These are phyloP conservation scores for Plebejus melissa DNA, from an alignment of 2,888 invertebrate species.

Conservation along the genomic window DNA sequence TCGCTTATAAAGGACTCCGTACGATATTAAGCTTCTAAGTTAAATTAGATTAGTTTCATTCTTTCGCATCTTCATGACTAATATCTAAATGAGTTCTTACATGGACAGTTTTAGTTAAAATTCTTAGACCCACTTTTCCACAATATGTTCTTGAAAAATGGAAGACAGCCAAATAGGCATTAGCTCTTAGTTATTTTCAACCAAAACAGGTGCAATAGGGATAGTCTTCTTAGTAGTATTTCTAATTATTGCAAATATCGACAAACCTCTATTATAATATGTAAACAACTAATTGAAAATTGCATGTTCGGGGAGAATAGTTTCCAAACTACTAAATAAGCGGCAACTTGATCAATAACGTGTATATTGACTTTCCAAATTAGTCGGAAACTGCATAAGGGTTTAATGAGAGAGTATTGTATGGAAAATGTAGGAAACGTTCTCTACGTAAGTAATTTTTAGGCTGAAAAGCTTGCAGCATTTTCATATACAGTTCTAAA, in stretches of 20 bases:
- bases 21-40: background rate
- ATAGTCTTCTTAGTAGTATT: background rate
- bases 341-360: background rate
- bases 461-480: background rate
- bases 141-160: too few species aligned
- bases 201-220: too few species aligned
- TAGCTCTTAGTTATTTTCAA: too few species aligned
- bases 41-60: too few species aligned
- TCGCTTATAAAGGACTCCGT: too few species aligned
- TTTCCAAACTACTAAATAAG: slow-evolving; percentile 2
- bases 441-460: background rate
- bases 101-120: too few species aligned
- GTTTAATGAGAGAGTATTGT: background rate
- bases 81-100: too few species aligned
- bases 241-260: background rate
- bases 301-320: background rate
- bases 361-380: background rate
- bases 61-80: too few species aligned
- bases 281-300: slow-evolving; percentile 5
- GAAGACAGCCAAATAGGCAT: too few species aligned
- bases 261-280: background rate
- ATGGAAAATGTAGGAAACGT: background rate
- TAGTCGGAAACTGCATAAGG: background rate
- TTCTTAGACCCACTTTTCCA: too few species aligned
- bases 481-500: too few species aligned